These are phyloP conservation scores for Azorinus chamasolen DNA, from an alignment of 2,888 invertebrate species.

Conservation along the genomic window DNA sequence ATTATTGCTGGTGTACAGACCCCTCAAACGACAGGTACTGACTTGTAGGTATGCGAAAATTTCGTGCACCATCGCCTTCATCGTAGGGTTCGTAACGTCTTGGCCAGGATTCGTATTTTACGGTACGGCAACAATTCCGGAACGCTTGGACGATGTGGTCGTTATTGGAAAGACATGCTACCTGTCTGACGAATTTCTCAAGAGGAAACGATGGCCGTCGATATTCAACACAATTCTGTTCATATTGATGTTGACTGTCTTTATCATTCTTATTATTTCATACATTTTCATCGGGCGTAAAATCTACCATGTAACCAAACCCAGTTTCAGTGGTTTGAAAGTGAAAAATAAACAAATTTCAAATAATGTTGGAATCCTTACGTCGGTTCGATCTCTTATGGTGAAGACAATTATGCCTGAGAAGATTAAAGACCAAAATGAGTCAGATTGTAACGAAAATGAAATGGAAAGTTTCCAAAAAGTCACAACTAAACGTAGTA, in stretches of 20 bases:
- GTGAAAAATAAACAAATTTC: neutral
- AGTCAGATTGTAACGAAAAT: no score
- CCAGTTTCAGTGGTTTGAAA: neutral
- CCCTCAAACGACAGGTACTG: constrained; percentile 22
- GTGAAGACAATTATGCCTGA: no score
- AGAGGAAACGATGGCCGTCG: constrained; percentile 32
- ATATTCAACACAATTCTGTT: constrained; percentile 36
- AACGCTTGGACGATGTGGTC: constrained; percentile 24
- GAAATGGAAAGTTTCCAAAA: no score
- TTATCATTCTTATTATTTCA: constrained; percentile 19
- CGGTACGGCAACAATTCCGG: constrained; percentile 44
- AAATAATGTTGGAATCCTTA: neutral
- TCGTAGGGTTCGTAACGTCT: constrained; percentile 20
- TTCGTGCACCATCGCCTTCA: constrained; percentile 26
- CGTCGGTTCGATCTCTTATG: neutral
- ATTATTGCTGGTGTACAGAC: constrained; percentile 39
- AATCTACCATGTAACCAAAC: constrained; percentile 32
- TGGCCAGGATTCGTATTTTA: constrained; percentile 49
- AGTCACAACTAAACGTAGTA: no score
- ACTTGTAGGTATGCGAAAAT: constrained; percentile 29
- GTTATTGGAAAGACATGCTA: constrained; percentile 47
- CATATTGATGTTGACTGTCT: constrained; percentile 32
- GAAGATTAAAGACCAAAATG: no score
- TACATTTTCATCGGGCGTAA: constrained; percentile 38
- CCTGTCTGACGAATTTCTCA: constrained; percentile 30